Conservation (phyloP, 1,140 invertebrate species). For the Polypedilum vanderplanki region DNA sequence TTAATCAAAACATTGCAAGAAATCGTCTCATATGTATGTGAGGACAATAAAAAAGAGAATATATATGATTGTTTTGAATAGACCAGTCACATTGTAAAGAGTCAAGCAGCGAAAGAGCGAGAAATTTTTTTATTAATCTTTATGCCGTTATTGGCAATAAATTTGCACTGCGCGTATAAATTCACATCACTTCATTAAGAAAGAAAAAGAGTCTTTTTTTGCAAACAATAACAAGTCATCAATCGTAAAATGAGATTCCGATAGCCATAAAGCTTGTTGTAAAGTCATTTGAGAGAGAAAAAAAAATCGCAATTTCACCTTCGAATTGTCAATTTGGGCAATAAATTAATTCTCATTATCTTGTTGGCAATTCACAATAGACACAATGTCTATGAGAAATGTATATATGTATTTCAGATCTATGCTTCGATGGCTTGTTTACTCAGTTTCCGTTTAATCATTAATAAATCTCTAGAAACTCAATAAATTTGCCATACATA, state of each 20-base stretch:
- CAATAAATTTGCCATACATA: no score
- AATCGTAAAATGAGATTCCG: slow-evolving; percentile 19
- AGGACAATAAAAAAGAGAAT: neutral
- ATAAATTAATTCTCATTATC: slow-evolving; percentile 27
- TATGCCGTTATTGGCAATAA: slow-evolving; percentile 26
- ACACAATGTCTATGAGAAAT: neutral
- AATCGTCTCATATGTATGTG: neutral
- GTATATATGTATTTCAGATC: neutral
- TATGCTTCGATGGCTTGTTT: slow-evolving; percentile 16
- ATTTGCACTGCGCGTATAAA: slow-evolving; percentile 18
- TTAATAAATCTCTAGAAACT: neutral
- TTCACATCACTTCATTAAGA: slow-evolving; percentile 26
- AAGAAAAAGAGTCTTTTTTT: neutral
- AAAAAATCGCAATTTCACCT: slow-evolving; percentile 1
- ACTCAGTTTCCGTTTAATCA: slow-evolving; percentile 28
- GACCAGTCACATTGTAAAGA: neutral
- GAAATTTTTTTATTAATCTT: neutral
- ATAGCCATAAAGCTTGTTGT: slow-evolving; percentile 6
- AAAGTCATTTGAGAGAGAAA: neutral
- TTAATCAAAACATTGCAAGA: neutral
- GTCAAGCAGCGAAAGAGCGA: neutral
- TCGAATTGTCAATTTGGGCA: neutral
- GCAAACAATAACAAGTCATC: slow-evolving; percentile 24
- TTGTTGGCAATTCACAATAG: neutral
- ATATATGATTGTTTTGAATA: slow-evolving; percentile 20